Evolutionary conservation across 2,113 vertebrate species (phyloP).

Genomic region (Alosa alosa): DNA sequence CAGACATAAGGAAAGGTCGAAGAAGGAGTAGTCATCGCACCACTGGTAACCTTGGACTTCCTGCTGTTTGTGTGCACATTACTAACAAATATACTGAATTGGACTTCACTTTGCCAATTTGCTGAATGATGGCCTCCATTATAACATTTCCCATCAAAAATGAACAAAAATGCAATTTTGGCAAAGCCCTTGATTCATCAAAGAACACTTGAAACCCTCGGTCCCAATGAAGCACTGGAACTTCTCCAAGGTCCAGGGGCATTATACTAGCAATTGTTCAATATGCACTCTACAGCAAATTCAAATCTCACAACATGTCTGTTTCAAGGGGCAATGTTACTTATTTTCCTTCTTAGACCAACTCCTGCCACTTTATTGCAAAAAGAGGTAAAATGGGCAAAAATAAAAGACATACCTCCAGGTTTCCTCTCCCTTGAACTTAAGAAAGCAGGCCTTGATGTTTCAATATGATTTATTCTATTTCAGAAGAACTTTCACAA

Average conservation of each 20-base stretch:
- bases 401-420: neutral
- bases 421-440: neutral
- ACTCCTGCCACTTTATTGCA: neutral
- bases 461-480: conserved; percentile 71
- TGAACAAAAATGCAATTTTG: conserved; percentile 56
- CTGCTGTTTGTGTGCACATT: conserved; percentile 24
- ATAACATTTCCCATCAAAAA: conserved; percentile 38
- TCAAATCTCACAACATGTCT: conserved; percentile 39
- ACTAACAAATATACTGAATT: conserved; percentile 44
- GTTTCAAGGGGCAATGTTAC: conserved; percentile 33
- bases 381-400: neutral
- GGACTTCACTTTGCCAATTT: conserved; percentile 45
- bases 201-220: conserved; percentile 49
- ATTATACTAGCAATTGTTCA: conserved; percentile 50
- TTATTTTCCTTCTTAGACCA: conserved; percentile 16
- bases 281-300: conserved; percentile 49
- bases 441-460: conserved; percentile 19
- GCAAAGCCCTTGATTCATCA: conserved; percentile 56
- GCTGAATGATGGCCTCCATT: conserved; percentile 48
- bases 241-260: conserved; percentile 49
- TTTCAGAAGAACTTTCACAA: conserved; percentile 72
- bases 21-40: neutral
- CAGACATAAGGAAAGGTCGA: neutral
- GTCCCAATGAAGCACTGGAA: conserved; percentile 37
- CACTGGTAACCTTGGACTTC: conserved; percentile 39